Percentiles rank a stretch among this genome's conserved stretches.
Evolutionary conservation across 30 jellyfish, hydroid and myxozoan species (phyloP).

Genomic region (Cassiopea xamachana): DNA sequence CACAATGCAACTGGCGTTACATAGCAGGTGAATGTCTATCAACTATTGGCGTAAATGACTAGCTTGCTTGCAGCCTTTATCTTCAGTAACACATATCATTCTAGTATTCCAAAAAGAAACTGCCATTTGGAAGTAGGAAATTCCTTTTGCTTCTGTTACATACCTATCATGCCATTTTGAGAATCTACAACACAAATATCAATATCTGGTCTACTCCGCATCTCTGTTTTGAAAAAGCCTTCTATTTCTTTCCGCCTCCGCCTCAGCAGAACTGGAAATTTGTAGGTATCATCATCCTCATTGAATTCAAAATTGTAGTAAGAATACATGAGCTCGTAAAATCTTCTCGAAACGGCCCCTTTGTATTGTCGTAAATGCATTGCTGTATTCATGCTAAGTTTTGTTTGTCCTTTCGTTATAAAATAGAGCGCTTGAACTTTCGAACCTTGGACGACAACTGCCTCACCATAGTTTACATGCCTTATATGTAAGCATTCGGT

Average conservation of each 20-base stretch:
- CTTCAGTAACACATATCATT: too few species aligned
- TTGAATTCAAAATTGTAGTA: conserved; percentile 23
- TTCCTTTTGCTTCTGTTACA: neutral
- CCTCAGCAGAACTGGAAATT: conserved; percentile 57
- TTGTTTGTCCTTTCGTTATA: conserved; percentile 88
- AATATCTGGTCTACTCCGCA: conserved; percentile 73
- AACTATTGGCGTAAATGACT: too few species aligned
- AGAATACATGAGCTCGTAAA: conserved; percentile 17
- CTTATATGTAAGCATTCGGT: conserved; percentile 86
- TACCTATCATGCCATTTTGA: conserved; percentile 64
- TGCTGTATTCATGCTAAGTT: conserved; percentile 61
- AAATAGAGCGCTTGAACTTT: conserved; percentile 61
- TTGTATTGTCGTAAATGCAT: conserved; percentile 68
- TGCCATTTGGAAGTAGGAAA: too few species aligned
- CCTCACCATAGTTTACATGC: conserved; percentile 76
- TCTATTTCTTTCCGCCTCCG: conserved; percentile 47
- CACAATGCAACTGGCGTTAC: too few species aligned
- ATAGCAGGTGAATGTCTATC: too few species aligned
- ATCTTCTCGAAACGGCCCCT: conserved; percentile 23
- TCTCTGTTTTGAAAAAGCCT: conserved; percentile 86
- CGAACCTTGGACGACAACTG: conserved; percentile 80
- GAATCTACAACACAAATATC: conserved; percentile 51
- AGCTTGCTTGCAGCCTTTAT: too few species aligned
- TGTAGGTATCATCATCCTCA: conserved; percentile 44
- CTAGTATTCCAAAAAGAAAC: too few species aligned